phyloP scores from a whole-genome alignment of 2,888 invertebrate species.

The Cheilosia soror region DNA sequence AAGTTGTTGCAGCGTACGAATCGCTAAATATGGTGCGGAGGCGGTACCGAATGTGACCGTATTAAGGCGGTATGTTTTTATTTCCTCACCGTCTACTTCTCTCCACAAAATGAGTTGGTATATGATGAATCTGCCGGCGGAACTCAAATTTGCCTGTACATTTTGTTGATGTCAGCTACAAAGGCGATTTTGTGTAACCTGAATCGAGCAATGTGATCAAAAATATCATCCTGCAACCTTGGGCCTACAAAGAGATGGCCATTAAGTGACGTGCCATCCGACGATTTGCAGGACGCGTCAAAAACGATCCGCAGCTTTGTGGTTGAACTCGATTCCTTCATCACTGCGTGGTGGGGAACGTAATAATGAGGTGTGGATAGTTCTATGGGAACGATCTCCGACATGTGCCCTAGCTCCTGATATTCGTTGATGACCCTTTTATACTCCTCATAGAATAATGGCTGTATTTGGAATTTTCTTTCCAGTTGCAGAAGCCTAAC shows the following conservation, averaged over 20 bases:
- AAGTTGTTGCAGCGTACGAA: constrained; percentile 25
- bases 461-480: constrained; percentile 10
- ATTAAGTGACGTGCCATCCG: constrained; percentile 12
- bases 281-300: constrained; percentile 31
- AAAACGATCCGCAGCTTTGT: constrained; percentile 28
- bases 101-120: background rate
- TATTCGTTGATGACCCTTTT: constrained; percentile 3
- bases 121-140: background rate
- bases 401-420: constrained; percentile 5
- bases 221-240: constrained; percentile 13
- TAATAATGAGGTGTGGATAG: constrained; percentile 1
- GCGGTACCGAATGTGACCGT: background rate
- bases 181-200: background rate
- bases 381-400: background rate
- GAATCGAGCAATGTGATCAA: background rate
- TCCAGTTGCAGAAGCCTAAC: constrained; percentile 17
- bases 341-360: constrained; percentile 37
- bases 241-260: constrained; percentile 13
- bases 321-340: constrained; percentile 33
- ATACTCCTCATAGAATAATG: background rate
- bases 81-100: background rate
- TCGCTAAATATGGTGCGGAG: constrained; percentile 16
- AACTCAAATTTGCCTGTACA: constrained; percentile 32
- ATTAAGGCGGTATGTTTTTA: background rate
- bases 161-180: constrained; percentile 11